phyloP scores from a whole-genome alignment of 2,113 vertebrate species.

The Abramis brama region DNA sequence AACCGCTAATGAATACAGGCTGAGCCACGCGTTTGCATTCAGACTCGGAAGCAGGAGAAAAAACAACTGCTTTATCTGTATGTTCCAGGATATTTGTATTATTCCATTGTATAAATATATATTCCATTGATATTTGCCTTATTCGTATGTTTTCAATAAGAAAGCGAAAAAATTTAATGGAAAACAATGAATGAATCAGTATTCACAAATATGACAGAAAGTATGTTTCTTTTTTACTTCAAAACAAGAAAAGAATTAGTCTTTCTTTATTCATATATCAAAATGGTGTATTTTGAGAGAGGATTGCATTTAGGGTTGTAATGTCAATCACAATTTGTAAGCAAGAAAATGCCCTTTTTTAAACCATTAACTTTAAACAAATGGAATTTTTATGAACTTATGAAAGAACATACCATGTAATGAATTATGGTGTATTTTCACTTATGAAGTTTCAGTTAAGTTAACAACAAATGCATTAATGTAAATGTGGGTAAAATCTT shows the following conservation, averaged over 20 bases:
- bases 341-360: not conserved
- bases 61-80: not conserved
- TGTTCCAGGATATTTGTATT: too few relatives aligned
- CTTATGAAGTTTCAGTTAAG: too few relatives aligned
- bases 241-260: not conserved
- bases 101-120: too few relatives aligned
- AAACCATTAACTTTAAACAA: not conserved
- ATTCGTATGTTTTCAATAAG: not conserved
- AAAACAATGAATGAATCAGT: not conserved
- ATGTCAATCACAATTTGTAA: not conserved
- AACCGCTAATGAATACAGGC: conserved; percentile 72
- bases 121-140: too few relatives aligned
- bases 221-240: not conserved
- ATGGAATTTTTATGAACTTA: not conserved
- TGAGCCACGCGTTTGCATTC: conserved; percentile 4
- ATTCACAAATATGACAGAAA: not conserved
- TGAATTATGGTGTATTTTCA: too few relatives aligned
- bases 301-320: not conserved
- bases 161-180: not conserved
- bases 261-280: too few relatives aligned
- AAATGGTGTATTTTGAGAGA: not conserved
- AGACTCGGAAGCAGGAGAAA: not conserved
- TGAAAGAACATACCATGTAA: not conserved
- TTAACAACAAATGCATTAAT: too few relatives aligned
- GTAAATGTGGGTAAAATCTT: too few relatives aligned